phyloP scores from a whole-genome alignment of 2,113 vertebrate species.

The Elgaria multicarinata region DNA sequence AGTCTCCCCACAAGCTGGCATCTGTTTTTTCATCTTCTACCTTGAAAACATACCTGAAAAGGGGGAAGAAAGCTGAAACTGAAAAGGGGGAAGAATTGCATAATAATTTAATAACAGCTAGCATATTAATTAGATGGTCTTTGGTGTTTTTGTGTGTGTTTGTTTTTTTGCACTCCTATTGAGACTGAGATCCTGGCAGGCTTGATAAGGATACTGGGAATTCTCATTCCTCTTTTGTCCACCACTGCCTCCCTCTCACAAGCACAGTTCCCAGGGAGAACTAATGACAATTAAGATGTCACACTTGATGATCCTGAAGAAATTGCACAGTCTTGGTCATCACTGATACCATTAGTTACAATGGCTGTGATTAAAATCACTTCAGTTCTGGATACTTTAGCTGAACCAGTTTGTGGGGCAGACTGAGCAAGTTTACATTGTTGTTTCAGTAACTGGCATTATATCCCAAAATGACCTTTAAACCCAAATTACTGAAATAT shows the following conservation, averaged over 20 bases:
- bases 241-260: background rate
- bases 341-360: background rate
- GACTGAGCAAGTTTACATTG: background rate
- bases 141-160: too few relatives aligned
- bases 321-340: background rate
- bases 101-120: background rate
- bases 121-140: background rate
- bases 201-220: background rate
- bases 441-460: background rate
- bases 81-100: too few relatives aligned
- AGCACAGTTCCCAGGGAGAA: background rate
- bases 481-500: background rate
- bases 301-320: background rate
- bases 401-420: background rate
- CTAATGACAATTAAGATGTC: background rate
- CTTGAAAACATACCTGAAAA: background rate
- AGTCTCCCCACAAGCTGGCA: background rate
- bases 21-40: background rate
- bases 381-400: background rate
- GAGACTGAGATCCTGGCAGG: too few relatives aligned
- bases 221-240: too few relatives aligned
- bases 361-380: background rate
- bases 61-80: too few relatives aligned
- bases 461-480: constrained; percentile 1
- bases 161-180: background rate